phyloP scores from a whole-genome alignment of 2,113 vertebrate genomes.

The Camelus bactrianus region DNA sequence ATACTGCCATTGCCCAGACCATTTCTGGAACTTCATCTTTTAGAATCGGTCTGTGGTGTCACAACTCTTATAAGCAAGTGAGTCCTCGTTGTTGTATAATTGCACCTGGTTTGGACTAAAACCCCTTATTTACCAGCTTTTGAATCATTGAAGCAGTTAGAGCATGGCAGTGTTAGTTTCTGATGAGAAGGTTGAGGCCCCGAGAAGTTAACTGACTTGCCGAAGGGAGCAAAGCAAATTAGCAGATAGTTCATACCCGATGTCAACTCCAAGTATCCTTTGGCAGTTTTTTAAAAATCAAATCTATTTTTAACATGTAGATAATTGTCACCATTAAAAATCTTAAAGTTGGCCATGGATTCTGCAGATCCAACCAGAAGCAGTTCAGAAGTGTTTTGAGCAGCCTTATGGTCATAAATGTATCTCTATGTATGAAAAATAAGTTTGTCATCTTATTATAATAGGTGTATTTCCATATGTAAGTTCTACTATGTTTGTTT shows the following conservation, averaged over 20 bases:
- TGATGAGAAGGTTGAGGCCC: background rate
- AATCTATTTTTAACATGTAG: background rate
- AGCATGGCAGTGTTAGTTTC: background rate
- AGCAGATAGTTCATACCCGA: background rate
- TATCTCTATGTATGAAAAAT: background rate
- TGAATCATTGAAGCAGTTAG: background rate
- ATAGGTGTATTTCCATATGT: background rate
- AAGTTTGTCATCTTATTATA: background rate
- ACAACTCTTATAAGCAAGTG: background rate
- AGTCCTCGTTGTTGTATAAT: background rate
- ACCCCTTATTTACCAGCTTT: background rate
- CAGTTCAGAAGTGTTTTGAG: background rate
- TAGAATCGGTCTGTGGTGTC: background rate
- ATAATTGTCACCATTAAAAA: background rate
- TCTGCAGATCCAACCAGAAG: background rate
- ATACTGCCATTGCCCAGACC: background rate
- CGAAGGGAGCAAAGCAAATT: background rate
- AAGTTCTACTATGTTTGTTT: background rate
- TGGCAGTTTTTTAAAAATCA: slow-evolving; percentile 17
- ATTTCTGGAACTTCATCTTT: slow-evolving; percentile 14
- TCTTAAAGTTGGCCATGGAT: background rate
- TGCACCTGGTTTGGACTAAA: background rate
- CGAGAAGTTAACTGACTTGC: background rate
- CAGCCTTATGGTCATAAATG: background rate
- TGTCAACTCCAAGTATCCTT: background rate